These are phyloP conservation scores for Mormoops blainvillei DNA, from an alignment of 2,113 vertebrate genomes.

Conservation along the genomic window DNA sequence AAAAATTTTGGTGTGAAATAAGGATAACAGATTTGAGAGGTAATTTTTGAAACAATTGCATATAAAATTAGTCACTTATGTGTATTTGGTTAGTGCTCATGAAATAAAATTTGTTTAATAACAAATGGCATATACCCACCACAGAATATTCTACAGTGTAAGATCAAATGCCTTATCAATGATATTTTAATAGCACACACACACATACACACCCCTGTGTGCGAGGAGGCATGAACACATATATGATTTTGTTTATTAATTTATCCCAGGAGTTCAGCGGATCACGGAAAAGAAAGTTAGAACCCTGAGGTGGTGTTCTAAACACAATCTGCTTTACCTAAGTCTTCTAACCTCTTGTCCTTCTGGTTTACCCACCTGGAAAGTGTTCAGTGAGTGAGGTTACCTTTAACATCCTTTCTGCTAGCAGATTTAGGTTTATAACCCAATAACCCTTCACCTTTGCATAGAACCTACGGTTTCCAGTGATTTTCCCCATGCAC, in stretches of 20 bases:
- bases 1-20: constrained; percentile 56
- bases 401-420: neutral
- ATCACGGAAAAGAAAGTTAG: neutral
- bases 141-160: neutral
- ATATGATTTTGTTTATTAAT: neutral
- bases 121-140: neutral
- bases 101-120: constrained; percentile 16
- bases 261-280: neutral
- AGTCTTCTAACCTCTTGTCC: neutral
- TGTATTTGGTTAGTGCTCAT: neutral
- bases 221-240: neutral
- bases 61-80: neutral
- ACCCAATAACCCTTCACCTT: neutral
- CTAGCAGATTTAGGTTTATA: neutral
- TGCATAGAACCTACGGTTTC: neutral
- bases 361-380: neutral
- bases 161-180: neutral
- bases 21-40: neutral
- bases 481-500: neutral
- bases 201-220: neutral
- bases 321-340: neutral
- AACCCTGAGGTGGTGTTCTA: neutral
- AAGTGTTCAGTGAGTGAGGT: neutral
- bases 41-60: neutral
- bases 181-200: neutral